A percentile compares a stretch with the other conserved stretches of the same genome.
phyloP scores from a whole-genome alignment of 2,113 vertebrate species.

The Scatophagus argus region DNA sequence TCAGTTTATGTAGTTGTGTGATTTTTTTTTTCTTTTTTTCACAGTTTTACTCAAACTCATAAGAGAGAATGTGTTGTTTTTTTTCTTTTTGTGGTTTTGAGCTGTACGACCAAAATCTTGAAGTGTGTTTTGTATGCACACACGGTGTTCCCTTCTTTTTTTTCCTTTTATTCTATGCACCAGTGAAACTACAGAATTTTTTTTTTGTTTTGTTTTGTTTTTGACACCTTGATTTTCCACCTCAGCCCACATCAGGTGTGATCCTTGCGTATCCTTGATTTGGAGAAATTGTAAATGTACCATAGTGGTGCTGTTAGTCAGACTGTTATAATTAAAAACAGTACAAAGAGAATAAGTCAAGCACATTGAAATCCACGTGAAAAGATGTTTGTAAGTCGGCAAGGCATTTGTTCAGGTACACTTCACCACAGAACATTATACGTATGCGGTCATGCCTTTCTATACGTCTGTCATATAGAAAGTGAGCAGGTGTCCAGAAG shows the following conservation, averaged over 20 bases:
- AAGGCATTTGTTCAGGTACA: neutral
- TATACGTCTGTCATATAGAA: neutral
- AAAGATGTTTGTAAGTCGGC: neutral
- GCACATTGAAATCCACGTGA: neutral
- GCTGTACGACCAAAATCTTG: slow-evolving; percentile 74
- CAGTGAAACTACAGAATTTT: slow-evolving; percentile 47
- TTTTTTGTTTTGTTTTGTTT: no score
- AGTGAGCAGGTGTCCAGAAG: neutral
- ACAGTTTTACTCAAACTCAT: slow-evolving; percentile 50
- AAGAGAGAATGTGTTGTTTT: slow-evolving; percentile 34
- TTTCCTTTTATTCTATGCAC: slow-evolving; percentile 70
- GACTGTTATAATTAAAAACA: slow-evolving; percentile 6
- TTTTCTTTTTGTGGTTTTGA: slow-evolving; percentile 35
- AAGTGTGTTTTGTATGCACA: slow-evolving; percentile 55
- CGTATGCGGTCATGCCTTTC: neutral
- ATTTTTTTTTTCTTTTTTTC: slow-evolving; percentile 11
- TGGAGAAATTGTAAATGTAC: slow-evolving; percentile 31
- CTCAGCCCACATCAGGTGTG: slow-evolving; percentile 10
- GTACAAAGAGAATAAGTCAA: neutral
- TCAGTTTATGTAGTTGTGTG: slow-evolving; percentile 42
- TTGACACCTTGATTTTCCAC: slow-evolving; percentile 1
- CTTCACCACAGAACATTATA: neutral
- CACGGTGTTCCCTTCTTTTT: slow-evolving; percentile 46
- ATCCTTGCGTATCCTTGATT: slow-evolving; percentile 1
- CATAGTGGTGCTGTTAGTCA: slow-evolving; percentile 7